These are phyloP conservation scores for Lepus americanus DNA, from an alignment of 2,113 vertebrate species.

Conservation along the genomic window DNA sequence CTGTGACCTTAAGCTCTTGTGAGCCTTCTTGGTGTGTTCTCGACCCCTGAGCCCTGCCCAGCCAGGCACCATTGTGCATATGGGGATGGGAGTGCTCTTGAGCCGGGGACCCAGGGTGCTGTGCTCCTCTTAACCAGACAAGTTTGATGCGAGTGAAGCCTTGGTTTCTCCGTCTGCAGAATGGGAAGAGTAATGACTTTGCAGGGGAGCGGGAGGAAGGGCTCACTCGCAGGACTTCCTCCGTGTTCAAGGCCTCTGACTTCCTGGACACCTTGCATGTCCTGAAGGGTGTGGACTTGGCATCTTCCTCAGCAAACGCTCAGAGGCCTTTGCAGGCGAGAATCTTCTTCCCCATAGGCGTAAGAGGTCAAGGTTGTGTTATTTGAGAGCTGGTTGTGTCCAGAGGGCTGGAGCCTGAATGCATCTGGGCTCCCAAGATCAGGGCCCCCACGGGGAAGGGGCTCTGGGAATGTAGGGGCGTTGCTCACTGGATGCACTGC, in stretches of 20 bases:
- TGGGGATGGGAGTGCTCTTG: neutral
- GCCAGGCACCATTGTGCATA: fast-evolving
- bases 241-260: neutral
- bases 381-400: neutral
- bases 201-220: neutral
- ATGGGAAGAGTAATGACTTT: neutral
- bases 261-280: neutral
- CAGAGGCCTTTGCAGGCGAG: neutral
- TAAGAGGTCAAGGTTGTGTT: neutral
- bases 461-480: neutral
- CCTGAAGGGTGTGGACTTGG: neutral
- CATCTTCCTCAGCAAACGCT: neutral
- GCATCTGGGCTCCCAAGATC: neutral
- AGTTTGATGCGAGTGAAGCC: neutral
- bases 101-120: neutral
- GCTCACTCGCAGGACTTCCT: neutral
- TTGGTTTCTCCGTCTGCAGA: neutral
- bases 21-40: neutral
- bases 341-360: neutral
- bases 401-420: neutral
- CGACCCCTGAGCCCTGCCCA: neutral
- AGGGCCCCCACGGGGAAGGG: no score
- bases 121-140: neutral
- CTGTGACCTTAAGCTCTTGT: neutral
- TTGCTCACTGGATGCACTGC: neutral